Evolutionary conservation across 2,888 invertebrate species (phyloP), one percentile per base, ranked within the genome.

Genomic region (Drosophila merina): DNA sequence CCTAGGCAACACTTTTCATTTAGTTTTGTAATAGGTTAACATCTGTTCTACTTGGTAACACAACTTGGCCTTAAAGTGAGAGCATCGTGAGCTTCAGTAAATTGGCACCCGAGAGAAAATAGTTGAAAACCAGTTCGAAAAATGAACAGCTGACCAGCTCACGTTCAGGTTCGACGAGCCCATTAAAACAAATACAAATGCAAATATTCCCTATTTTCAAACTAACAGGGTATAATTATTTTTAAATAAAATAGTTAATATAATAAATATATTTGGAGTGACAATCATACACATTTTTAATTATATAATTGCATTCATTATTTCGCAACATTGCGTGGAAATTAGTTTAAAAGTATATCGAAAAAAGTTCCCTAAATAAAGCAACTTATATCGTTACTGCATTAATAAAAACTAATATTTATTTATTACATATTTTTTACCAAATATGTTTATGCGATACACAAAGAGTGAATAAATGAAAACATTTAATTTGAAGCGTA

Each of bases 131-230:
- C 12, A 2, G 72, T 51, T 70, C 44, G 42, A 7, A 14, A 48
- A 50, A 47, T 33, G 20, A 72, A 56, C 72, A 70, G 72, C 72
- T 52, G 72, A 72, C 42, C 20, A 54, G 31, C 36, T 54, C 44
- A 54, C 62, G 48, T 69, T 69, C 62, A 52, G 31, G 38, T 60
- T 47, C 26, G 47, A n/a, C 62, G 54, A 45, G 54, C 50, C 54
- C 62, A 60, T 52, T 52, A 30, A 36, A 42, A 20, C 5, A 9
- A 20, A 36, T n/a, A 5, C n/a, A 42, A 25, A 20, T 12, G 7
- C 31, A 20, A 20, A 28, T 8, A 10, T 55, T 48, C 47, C 33
- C 33, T n/a, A 8, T 25, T 20, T 8, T 8, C 20, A 30, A 14
- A 12, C 9, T 33, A 25, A 0, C 0, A 9, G 30, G 30, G 45